These are phyloP conservation scores for Podabrus alpinus DNA, from an alignment of 2,888 invertebrate genomes.

Conservation along the genomic window DNA sequence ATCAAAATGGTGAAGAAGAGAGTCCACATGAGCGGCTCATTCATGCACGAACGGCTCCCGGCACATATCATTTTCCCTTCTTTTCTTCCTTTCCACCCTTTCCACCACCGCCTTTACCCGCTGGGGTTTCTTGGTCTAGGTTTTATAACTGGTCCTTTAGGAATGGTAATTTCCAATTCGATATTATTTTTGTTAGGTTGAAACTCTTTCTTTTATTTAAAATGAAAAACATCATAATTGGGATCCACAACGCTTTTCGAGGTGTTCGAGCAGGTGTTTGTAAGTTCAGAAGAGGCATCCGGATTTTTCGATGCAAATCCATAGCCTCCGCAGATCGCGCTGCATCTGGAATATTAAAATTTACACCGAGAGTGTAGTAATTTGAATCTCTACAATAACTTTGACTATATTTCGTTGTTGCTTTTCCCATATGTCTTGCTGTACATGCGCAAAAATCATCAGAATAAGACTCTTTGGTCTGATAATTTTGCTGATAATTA, in stretches of 20 bases:
- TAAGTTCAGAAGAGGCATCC: slow-evolving; percentile 51
- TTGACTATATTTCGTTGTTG: slow-evolving; percentile 25
- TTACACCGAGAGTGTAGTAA: neutral
- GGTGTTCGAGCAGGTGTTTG: slow-evolving; percentile 59
- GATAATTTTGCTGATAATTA: slow-evolving; percentile 42
- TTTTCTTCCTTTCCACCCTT: neutral
- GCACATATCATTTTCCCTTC: neutral
- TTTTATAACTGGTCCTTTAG: slow-evolving; percentile 65
- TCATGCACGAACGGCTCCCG: no score
- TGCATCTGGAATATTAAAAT: neutral
- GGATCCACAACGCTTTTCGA: slow-evolving; percentile 64
- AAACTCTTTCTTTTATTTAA: slow-evolving; percentile 74
- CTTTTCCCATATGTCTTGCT: slow-evolving; percentile 42
- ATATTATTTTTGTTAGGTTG: slow-evolving; percentile 70
- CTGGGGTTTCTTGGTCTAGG: slow-evolving; percentile 58
- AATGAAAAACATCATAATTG: slow-evolving; percentile 71
- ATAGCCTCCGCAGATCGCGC: slow-evolving; percentile 36
- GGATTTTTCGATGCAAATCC: slow-evolving; percentile 37
- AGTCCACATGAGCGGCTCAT: no score
- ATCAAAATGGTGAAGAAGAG: no score
- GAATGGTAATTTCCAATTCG: slow-evolving; percentile 75
- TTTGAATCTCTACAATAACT: neutral
- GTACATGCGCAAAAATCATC: slow-evolving; percentile 47
- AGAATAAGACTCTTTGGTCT: no score
- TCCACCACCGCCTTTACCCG: slow-evolving; percentile 16